Base-by-base conservation (phyloP, 2,888 invertebrate species). In the Pachliopta kotzebuea region DNA sequence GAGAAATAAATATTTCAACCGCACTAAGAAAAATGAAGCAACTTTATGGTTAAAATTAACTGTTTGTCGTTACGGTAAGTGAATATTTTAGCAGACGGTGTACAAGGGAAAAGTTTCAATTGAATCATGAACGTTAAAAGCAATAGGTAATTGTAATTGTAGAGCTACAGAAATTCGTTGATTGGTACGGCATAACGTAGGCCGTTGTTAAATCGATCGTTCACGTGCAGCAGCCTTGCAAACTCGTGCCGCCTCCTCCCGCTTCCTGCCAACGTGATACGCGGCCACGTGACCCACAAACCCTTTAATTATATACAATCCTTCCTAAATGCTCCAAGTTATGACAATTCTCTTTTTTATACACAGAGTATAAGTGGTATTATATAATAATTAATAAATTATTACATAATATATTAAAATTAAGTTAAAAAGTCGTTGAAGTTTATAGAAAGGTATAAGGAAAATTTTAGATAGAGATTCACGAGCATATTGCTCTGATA, bases 201-300 rank as follows among this genome's bases (percentile, higher is more conserved):
- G 63, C 23, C 37, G 52, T 56, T 24, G 59, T 54, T 58, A 54
- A 61, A 66, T 68, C 68, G 66, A 68, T 67, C 55, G 65, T 75
- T 71, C 81, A 81, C 82, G 82, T 80, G 82, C 79, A 79, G 66
- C 68, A 67, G 64, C 66, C 70, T 69, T 76, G 75, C 77, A 73
- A 62, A 67, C 69, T 62, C 69, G 62, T 58, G 37, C 59, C 64
- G 55, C 67, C 65, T 60, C 24, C 63, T 60, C 42, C 45, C 49
- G 17, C 11, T n/a, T 6, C n/a, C 45, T 4, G 45, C 14, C 55
- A 62, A 60, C 62, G 63, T 63, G 63, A 63, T 50, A n/a, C 42
- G 49, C 50, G 56, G 21, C 42, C 64, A 65, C 64, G 64, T 65
- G 64, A 65, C 56, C n/a, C 20, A 52, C 21, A 50, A 60, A 56